phyloP scores from a whole-genome alignment of 2,888 invertebrate species.

The Caenorhabditis imperialis region DNA sequence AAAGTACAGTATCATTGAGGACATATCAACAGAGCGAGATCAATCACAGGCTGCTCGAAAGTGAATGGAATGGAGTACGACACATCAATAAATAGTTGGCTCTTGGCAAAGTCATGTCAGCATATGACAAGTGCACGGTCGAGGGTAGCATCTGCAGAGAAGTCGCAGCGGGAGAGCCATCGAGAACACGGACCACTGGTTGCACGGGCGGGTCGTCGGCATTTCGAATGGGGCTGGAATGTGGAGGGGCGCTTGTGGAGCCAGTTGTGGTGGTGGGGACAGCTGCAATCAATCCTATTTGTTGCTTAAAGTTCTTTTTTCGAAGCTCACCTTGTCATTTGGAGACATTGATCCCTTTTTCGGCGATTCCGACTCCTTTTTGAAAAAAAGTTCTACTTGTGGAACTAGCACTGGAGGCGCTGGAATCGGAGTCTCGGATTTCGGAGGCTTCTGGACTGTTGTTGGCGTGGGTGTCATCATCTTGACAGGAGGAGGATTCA shows the following conservation, averaged over 20 bases:
- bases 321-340: constrained; percentile 13
- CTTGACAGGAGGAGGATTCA: too few species aligned
- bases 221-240: constrained; percentile 8
- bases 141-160: constrained; percentile 23
- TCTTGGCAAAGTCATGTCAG: background rate
- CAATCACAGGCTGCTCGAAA: too few species aligned
- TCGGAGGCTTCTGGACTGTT: constrained; percentile 1
- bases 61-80: too few species aligned
- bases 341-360: constrained; percentile 15
- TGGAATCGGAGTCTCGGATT: constrained; percentile 30
- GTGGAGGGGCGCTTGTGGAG: constrained; percentile 20
- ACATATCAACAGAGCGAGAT: too few species aligned
- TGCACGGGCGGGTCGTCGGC: constrained; percentile 24
- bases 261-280: constrained; percentile 34
- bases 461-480: constrained; percentile 17
- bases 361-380: background rate
- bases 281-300: constrained; percentile 1
- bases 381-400: constrained; percentile 23
- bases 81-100: too few species aligned
- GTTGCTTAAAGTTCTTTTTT: too few species aligned
- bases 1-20: too few species aligned
- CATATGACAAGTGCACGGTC: constrained; percentile 25
- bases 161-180: constrained; percentile 36
- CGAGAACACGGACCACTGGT: constrained; percentile 45
- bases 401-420: constrained; percentile 28